Percentiles rank a stretch among this genome's conserved stretches.
phyloP scores from a whole-genome alignment of 2,113 vertebrate genomes.

The Telmatochromis sp. region DNA sequence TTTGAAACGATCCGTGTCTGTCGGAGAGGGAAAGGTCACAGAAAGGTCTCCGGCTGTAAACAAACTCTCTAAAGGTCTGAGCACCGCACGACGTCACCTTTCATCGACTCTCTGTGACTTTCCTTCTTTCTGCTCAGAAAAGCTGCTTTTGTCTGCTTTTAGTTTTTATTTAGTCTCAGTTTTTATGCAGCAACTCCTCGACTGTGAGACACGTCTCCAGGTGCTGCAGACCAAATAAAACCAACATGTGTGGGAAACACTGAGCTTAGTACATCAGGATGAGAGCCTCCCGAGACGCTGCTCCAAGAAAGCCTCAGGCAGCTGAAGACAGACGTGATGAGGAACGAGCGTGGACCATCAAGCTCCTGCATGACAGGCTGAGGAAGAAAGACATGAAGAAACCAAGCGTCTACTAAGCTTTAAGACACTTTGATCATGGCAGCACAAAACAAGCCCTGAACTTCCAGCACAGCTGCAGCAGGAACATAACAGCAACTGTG shows the following conservation, averaged over 20 bases:
- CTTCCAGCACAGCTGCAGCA: not conserved
- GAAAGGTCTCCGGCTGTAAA: not conserved
- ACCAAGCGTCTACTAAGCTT: not conserved
- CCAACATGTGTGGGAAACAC: accelerated
- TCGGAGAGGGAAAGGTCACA: not conserved
- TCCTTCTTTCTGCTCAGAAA: not conserved
- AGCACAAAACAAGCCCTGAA: not conserved
- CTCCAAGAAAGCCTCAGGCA: not conserved
- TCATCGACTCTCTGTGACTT: not conserved
- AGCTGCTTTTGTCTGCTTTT: not conserved
- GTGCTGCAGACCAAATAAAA: not conserved
- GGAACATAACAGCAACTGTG: not conserved
- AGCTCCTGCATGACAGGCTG: accelerated
- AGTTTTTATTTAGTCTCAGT: not conserved
- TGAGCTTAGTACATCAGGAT: not conserved
- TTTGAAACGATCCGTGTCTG: not conserved
- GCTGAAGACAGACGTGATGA: not conserved
- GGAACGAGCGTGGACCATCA: not conserved
- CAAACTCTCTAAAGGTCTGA: not conserved
- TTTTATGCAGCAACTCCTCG: not conserved
- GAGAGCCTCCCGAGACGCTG: not conserved
- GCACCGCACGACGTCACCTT: not conserved
- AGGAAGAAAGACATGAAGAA: not conserved
- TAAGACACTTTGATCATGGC: accelerated
- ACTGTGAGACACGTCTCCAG: not conserved